phyloP scores from a whole-genome alignment of 2,888 invertebrate species.

The Leucophenga montana region DNA sequence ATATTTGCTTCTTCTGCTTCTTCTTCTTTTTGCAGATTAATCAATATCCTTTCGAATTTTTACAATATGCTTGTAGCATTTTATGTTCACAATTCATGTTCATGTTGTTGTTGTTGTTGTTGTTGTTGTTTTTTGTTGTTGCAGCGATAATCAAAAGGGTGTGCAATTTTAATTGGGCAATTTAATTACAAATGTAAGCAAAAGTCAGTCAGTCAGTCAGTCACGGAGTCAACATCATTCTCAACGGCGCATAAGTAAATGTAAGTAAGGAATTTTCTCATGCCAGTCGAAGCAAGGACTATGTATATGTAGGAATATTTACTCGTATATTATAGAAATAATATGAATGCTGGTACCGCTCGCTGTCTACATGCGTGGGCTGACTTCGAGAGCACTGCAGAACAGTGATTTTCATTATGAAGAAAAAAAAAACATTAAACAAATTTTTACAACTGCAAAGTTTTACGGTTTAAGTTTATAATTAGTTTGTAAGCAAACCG shows the following conservation, averaged over 20 bases:
- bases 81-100: background rate
- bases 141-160: constrained; percentile 71
- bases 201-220: constrained; percentile 45
- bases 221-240: background rate
- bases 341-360: no score
- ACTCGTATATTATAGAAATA: no score
- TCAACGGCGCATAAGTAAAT: background rate
- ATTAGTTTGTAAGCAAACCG: constrained; percentile 9
- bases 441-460: background rate
- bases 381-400: no score
- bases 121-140: constrained; percentile 26
- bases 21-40: background rate
- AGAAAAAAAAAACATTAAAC: background rate
- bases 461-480: constrained; percentile 21
- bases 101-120: constrained; percentile 23
- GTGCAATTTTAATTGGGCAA: constrained; percentile 73
- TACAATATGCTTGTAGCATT: background rate
- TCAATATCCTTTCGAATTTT: no score
- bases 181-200: constrained; percentile 71
- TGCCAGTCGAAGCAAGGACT: background rate
- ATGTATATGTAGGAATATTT: no score
- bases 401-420: no score
- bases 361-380: no score
- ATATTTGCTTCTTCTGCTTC: background rate
- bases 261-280: background rate